These are phyloP conservation scores for Psilopogon haemacephalus DNA, from an alignment of 2,113 vertebrate genomes.

Conservation along the genomic window DNA sequence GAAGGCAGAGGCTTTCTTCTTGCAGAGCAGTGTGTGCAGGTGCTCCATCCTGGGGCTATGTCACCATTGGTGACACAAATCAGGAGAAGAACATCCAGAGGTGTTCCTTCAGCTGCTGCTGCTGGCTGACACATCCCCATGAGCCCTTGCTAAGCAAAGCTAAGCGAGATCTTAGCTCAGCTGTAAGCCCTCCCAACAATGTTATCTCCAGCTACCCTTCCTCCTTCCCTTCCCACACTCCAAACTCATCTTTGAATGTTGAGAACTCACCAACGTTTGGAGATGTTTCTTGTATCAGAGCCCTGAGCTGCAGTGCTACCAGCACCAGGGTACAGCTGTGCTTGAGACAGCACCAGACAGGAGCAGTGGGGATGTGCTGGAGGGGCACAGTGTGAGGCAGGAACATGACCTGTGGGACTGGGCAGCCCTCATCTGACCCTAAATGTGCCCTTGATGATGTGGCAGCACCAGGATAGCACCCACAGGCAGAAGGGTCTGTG, in stretches of 20 bases:
- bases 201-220: too few relatives aligned
- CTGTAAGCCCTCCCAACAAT: too few relatives aligned
- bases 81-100: too few relatives aligned
- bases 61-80: too few relatives aligned
- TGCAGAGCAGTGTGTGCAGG: neutral
- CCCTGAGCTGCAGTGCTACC: accelerated
- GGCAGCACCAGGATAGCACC: neutral
- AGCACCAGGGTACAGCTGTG: accelerated
- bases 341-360: neutral
- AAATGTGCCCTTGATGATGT: neutral
- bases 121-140: too few relatives aligned
- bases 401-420: accelerated
- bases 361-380: neutral
- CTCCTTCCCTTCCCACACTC: too few relatives aligned
- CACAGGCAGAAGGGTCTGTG: neutral
- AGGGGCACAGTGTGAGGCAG: neutral
- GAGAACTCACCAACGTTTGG: too few relatives aligned
- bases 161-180: too few relatives aligned
- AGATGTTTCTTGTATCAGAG: neutral
- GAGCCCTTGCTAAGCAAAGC: too few relatives aligned
- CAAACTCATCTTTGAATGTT: too few relatives aligned
- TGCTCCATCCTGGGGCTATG: neutral
- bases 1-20: neutral
- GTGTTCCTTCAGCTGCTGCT: too few relatives aligned
- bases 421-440: accelerated